Conservation (phyloP, 2,888 invertebrate genomes). For the Parasteatoda lunata region DNA sequence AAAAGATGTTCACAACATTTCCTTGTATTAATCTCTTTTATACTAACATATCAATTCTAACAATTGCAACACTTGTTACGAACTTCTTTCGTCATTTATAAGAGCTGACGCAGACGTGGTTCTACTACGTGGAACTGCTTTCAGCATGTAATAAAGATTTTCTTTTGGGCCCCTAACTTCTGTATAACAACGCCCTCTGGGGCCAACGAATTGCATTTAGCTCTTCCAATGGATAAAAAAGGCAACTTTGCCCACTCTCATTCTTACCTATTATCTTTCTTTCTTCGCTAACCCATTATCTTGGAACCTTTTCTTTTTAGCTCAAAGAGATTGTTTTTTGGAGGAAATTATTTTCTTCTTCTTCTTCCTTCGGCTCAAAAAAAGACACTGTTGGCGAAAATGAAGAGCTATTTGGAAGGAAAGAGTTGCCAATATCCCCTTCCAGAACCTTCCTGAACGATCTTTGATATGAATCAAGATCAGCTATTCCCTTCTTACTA, state of each 20-base stretch:
- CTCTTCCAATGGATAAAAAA: conserved; percentile 8
- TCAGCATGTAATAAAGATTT: conserved; percentile 46
- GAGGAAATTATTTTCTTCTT: conserved; percentile 44
- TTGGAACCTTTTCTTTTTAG: conserved; percentile 25
- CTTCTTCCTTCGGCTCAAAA: conserved; percentile 8
- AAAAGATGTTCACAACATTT: too few relatives aligned
- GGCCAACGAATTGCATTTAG: conserved; percentile 31
- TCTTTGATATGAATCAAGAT: too few relatives aligned
- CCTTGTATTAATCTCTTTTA: too few relatives aligned
- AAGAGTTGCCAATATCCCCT: not conserved
- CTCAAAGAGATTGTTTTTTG: conserved; percentile 26
- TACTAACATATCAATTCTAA: conserved; percentile 3
- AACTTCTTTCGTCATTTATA: conserved; percentile 40
- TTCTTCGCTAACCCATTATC: conserved; percentile 49
- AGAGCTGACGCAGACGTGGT: conserved; percentile 18
- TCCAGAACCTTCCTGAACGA: too few relatives aligned
- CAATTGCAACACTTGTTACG: conserved; percentile 22
- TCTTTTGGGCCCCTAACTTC: conserved; percentile 25
- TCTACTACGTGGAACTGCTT: conserved; percentile 17
- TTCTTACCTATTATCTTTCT: conserved; percentile 44
- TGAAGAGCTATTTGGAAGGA: conserved; percentile 25
- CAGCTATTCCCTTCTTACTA: too few relatives aligned
- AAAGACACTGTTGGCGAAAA: conserved; percentile 20
- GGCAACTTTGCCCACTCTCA: conserved; percentile 22
- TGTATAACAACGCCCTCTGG: conserved; percentile 45